Percentiles rank a stretch among this genome's conserved stretches.
Evolutionary conservation across 2,888 invertebrate species (phyloP).

Genomic region (Eupithecia pulchellata): DNA sequence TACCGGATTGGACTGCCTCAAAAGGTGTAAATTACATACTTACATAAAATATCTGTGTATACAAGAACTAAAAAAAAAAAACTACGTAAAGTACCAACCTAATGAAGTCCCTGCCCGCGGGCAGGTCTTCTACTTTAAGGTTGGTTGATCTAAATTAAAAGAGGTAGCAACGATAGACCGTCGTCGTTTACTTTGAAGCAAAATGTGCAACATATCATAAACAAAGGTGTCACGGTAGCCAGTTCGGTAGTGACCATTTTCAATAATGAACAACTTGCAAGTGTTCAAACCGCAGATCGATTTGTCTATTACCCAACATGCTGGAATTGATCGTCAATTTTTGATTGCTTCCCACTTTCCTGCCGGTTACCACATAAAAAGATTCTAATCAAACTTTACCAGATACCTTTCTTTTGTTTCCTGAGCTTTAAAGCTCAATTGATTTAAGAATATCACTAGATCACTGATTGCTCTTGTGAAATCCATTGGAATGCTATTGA

Average conservation of each 20-base stretch:
- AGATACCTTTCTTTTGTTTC: background rate
- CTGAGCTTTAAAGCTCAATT: background rate
- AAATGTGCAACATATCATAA: too few relatives aligned
- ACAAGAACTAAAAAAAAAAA: too few relatives aligned
- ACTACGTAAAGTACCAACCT: too few relatives aligned
- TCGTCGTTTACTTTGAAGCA: too few relatives aligned
- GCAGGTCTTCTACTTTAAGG: too few relatives aligned
- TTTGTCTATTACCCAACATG: constrained; percentile 31
- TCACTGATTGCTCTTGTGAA: constrained; percentile 17
- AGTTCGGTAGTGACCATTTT: background rate
- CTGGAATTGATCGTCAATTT: constrained; percentile 2
- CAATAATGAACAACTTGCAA: background rate
- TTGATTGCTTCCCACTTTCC: background rate
- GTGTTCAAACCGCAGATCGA: constrained; percentile 38
- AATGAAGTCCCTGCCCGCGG: too few relatives aligned
- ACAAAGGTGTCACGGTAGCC: too few relatives aligned
- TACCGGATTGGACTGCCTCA: too few relatives aligned
- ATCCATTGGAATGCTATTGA: constrained; percentile 26
- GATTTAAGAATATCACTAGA: background rate
- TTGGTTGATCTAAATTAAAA: too few relatives aligned
- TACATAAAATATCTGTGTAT: too few relatives aligned
- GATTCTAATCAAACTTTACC: background rate
- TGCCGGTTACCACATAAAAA: background rate
- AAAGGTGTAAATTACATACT: too few relatives aligned
- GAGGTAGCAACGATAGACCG: too few relatives aligned